Percentiles rank a stretch among this genome's conserved stretches.
These are phyloP conservation scores for Enteromius treurensis DNA, from an alignment of 2,797 vertebrate species.

Conservation along the genomic window DNA sequence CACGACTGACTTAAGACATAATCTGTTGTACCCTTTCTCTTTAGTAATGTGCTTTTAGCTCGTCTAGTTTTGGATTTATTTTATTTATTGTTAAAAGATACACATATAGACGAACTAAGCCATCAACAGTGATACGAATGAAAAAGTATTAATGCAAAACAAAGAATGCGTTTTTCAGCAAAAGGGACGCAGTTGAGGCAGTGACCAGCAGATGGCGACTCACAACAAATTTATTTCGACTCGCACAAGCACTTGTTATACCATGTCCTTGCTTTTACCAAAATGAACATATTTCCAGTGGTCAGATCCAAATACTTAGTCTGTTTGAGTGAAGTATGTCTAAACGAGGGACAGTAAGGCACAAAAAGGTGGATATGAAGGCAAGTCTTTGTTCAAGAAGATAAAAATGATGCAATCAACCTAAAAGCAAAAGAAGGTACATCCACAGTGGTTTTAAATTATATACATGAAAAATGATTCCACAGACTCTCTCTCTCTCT, in stretches of 20 bases:
- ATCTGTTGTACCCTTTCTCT: slow-evolving; percentile 22
- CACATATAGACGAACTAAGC: slow-evolving; percentile 36
- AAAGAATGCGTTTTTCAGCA: not conserved
- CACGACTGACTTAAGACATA: not conserved
- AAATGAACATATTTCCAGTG: slow-evolving; percentile 40
- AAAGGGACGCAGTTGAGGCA: not conserved
- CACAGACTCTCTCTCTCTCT: not conserved
- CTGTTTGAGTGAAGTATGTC: slow-evolving; percentile 15
- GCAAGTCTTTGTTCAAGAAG: slow-evolving; percentile 17
- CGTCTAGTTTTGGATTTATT: slow-evolving; percentile 16
- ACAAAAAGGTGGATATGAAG: slow-evolving; percentile 36
- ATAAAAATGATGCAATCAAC: not conserved
- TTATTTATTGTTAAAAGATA: slow-evolving; percentile 26
- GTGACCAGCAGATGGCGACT: slow-evolving; percentile 61
- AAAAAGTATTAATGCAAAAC: slow-evolving; percentile 42
- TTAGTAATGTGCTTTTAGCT: slow-evolving; percentile 9
- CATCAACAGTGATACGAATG: slow-evolving; percentile 20
- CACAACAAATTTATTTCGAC: not conserved
- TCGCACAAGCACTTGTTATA: not conserved
- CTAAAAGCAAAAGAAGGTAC: not conserved
- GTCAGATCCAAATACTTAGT: slow-evolving; percentile 33
- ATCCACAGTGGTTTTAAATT: slow-evolving; percentile 42
- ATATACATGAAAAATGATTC: slow-evolving; percentile 11
- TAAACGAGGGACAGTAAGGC: slow-evolving; percentile 31
- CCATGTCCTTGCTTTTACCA: not conserved